Base-by-base conservation (phyloP, 2,113 vertebrate genomes). In the Eleginops maclovinus region DNA sequence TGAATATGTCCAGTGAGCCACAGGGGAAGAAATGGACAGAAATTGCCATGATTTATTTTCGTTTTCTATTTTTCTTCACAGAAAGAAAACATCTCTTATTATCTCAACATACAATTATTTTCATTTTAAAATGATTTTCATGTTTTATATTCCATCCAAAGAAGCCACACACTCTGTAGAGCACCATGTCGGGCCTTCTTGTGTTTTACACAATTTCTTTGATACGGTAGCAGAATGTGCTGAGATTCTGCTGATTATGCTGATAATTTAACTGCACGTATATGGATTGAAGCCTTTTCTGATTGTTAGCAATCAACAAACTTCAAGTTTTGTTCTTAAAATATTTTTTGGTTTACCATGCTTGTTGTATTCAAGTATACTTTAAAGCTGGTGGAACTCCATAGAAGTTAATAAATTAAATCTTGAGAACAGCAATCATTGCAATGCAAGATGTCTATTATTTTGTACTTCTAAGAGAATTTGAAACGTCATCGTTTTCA, bases 1-100 rank as follows among this genome's bases (percentile, higher is more conserved):
- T 81, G 73, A 87, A 88, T 60, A 75, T 17, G 51, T 83, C 75
- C 73, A 64, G 43, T 53, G 66, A 75, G 78, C 68, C 81, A 72
- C 59, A 21, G 58, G 65, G 76, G 65, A 60, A 47, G 41, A 64
- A 46, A 80, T 8, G 47, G 26, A 51, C 54, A 50, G 51, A 17
- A 65, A 28, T 72, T 67, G 31, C 49, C 19, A 65, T 9, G 16
- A 49, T 54, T 73, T 31, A 17, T 59, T 1, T 22, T 26, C 62
- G 4, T 17, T 28, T 2, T 56, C 8, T 41, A 7, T 21, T 56
- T 61, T 44, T 40, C 26, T 24, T 36, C 2, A 56, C 17, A 69
- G 61, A 36, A 49, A 50, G 14, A 41, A 71, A 22, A 49, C 4
- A 31, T 11, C 19, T 14, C n/a, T 4, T 15, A 16, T 19, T 28